A percentile compares a stretch with the other conserved stretches of the same genome.
These are phyloP conservation scores for Gerris lacustris DNA, from an alignment of 2,888 invertebrate species.

Conservation along the genomic window DNA sequence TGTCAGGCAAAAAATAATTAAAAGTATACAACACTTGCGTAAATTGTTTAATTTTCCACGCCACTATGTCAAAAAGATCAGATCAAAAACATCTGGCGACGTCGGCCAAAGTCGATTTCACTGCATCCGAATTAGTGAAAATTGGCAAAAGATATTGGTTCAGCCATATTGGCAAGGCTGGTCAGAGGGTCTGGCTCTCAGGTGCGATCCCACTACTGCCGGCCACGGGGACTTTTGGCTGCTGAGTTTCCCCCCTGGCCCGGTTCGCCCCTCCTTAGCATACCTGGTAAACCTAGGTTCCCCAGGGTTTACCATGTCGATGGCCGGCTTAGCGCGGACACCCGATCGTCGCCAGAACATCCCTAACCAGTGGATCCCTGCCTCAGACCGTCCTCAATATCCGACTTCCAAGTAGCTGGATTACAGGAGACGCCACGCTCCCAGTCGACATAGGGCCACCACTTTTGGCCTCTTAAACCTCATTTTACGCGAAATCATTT, in stretches of 20 bases:
- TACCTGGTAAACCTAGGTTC: constrained; percentile 76
- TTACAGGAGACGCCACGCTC: constrained; percentile 94
- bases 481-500: neutral
- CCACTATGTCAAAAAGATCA: too few relatives aligned
- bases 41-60: too few relatives aligned
- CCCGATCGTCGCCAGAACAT: constrained; percentile 70
- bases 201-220: constrained; percentile 97
- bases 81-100: too few relatives aligned
- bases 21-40: too few relatives aligned
- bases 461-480: neutral
- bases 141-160: constrained; percentile 40
- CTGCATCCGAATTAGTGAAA: neutral
- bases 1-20: too few relatives aligned
- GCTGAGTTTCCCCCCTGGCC: constrained; percentile 99
- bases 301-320: constrained; percentile 86
- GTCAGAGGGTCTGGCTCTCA: constrained; percentile 80
- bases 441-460: constrained; percentile 44
- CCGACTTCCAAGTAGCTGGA: constrained; percentile 91
- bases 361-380: constrained; percentile 58
- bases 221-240: constrained; percentile 98
- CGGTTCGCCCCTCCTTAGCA: constrained; percentile 90
- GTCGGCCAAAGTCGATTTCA: too few relatives aligned
- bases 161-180: constrained; percentile 72
- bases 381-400: constrained; percentile 83
- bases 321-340: constrained; percentile 92